Conservation (phyloP, 2,888 invertebrate species). For the Rotaria sp. region DNA sequence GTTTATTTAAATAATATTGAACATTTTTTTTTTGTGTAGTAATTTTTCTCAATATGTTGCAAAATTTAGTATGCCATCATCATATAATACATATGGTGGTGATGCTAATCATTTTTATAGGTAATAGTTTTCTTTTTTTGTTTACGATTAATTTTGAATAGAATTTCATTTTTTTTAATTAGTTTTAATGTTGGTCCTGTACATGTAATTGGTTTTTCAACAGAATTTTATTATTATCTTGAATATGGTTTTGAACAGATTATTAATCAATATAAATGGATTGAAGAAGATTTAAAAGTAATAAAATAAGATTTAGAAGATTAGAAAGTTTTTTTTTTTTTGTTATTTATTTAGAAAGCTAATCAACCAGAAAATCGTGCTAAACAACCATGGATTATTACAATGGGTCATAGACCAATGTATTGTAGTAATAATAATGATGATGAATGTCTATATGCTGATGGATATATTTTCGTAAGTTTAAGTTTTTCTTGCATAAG, state of each 20-base stretch:
- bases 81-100: conserved; percentile 33
- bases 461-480: conserved; percentile 41
- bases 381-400: conserved; percentile 53
- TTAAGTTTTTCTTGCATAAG: too few species aligned
- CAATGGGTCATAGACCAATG: conserved; percentile 55
- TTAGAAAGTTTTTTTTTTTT: too few species aligned
- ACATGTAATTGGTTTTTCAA: conserved; percentile 75
- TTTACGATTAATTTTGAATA: background rate
- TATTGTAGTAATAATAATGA: conserved; percentile 64
- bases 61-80: conserved; percentile 36
- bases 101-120: conserved; percentile 50
- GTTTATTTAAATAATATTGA: background rate
- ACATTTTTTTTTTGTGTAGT: background rate
- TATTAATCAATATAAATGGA: conserved; percentile 65
- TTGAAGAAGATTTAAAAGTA: conserved; percentile 69
- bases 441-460: conserved; percentile 65
- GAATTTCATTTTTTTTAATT: conserved; percentile 41
- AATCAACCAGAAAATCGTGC: conserved; percentile 51
- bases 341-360: conserved; percentile 47
- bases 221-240: conserved; percentile 83
- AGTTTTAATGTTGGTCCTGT: conserved; percentile 73
- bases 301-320: background rate
- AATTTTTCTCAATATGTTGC: conserved; percentile 40
- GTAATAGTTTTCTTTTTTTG: conserved; percentile 61
- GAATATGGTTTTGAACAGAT: conserved; percentile 72